phyloP scores from a whole-genome alignment of 2,797 vertebrate species.

The Mareca penelope region DNA sequence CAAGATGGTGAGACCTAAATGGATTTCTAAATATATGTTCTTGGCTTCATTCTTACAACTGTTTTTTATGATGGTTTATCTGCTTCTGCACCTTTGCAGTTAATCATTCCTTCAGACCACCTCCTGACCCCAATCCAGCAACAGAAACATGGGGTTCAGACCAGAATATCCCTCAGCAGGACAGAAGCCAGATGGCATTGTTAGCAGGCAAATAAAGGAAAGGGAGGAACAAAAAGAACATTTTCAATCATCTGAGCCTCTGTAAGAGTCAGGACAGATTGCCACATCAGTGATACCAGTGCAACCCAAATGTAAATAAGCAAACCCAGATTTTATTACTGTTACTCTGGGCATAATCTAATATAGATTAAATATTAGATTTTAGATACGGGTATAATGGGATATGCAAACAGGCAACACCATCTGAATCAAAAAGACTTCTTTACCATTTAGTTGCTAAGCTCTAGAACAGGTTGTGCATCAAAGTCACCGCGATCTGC shows the following conservation, averaged over 20 bases:
- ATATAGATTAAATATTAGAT: too few relatives aligned
- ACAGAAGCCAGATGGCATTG: neutral
- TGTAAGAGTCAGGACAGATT: neutral
- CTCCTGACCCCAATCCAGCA: slow-evolving; percentile 3
- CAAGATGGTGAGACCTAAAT: slow-evolving; percentile 35
- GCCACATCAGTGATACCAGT: neutral
- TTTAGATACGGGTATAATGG: too few relatives aligned
- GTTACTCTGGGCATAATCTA: neutral
- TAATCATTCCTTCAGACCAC: neutral
- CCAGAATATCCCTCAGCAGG: neutral
- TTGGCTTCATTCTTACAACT: neutral
- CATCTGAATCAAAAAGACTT: neutral
- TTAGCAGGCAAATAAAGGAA: neutral
- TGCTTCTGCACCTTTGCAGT: slow-evolving; percentile 20
- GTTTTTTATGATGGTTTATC: neutral
- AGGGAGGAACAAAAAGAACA: accelerated
- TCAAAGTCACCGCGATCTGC: accelerated
- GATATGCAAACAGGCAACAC: accelerated
- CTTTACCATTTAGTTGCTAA: neutral
- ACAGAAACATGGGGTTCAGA: neutral
- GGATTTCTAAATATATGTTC: slow-evolving; percentile 50
- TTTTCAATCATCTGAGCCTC: neutral
- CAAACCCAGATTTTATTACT: neutral
- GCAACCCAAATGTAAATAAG: neutral
- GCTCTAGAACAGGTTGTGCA: neutral